Evolutionary conservation across 2,113 vertebrate genomes (phyloP), one percentile per base, ranked within the genome.

Genomic region (Cyphomyrus plagiostoma): DNA sequence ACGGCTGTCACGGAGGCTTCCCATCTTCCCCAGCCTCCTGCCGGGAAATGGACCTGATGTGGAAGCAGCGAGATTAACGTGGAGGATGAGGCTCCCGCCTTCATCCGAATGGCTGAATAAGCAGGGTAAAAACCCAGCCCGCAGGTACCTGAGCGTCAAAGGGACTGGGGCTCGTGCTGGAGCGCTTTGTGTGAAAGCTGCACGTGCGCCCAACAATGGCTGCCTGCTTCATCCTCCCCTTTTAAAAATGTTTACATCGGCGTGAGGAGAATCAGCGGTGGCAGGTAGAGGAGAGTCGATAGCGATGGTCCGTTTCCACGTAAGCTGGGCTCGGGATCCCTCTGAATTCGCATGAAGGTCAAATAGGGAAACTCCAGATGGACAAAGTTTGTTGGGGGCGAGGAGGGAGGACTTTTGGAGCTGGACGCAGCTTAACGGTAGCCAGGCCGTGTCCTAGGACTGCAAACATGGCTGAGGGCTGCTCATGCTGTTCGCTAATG

Each of bases 111-210:
- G 26, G 85, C 85, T 87, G 49, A 87, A 39, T 35, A 17, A 56
- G 50, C 85, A 56, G 49, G 85, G 95, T 95, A 96, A 94, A 93
- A 93, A 93, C 92, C 89, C 92, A 70, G 62, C 93, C 91, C 94
- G 93, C 95, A 93, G 94, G 93, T 94, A 94, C 95, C 92, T 91
- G 89, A 92, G 93, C 94, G 94, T 96, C 93, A 95, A 95, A 95
- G 93, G 92, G 89, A 84, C 15, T 19, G 90, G 56, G 53, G 62
- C n/a, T 2, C 5, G 0, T 19, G 74, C 17, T 1, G 15, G 52
- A 13, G 39, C 1, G 6, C 53, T 48, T 21, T 92, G 90, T 92
- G 84, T 50, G 92, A 89, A 91, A 90, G 88, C 8, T 13, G 88
- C 92, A 91, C 88, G 77, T 80, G 91, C 39, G 88, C 74, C 88